Evolutionary conservation across 1,140 invertebrate species (phyloP), one percentile per base, ranked within the genome.

Genomic region (Pissodes strobi): DNA sequence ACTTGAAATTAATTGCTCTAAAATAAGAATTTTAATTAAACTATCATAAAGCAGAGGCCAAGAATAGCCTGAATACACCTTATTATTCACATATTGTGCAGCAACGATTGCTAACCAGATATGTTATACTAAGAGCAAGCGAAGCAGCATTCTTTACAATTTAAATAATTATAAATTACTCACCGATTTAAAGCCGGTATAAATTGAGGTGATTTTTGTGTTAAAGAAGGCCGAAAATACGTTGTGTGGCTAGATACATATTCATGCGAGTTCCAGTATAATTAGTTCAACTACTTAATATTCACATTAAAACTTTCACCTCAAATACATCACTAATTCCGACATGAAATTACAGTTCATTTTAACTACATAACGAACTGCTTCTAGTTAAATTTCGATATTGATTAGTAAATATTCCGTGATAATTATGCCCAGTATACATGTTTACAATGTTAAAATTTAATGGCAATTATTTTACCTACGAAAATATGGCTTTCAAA

Each of bases 251-350:
- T 39, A 2, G 37, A 17, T 55, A 55, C 52, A 55, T 38, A 55
- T 55, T 55, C 52, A 55, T 55, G 52, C 38, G 25, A 55, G 34
- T 39, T 55, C 37, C 30, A 27, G 19, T 15, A 39, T 39, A 55
- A 55, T 55, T 55, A 19, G 52, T 21, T 55, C 30, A 55, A 55
- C 52, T 55, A 55, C 52, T 55, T 38, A 55, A 55, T 55, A 55
- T 55, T 30, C 52, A 55, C 52, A 55, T 55, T 55, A 39, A 38
- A 55, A 55, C 52, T 55, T 55, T 38, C 21, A 38, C 34, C 52
- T 55, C 38, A 22, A 55, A 55, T 55, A 22, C 37, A 55, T 39
- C 30, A 15, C 52, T 55, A 55, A 55, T 55, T 55, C 39, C 12
- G 2, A 8, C 10, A 21, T 19, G n/a, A 55, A 55, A 55, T 55